These are phyloP conservation scores for Dryomyza anilis DNA, from an alignment of 2,888 invertebrate genomes.

Conservation along the genomic window DNA sequence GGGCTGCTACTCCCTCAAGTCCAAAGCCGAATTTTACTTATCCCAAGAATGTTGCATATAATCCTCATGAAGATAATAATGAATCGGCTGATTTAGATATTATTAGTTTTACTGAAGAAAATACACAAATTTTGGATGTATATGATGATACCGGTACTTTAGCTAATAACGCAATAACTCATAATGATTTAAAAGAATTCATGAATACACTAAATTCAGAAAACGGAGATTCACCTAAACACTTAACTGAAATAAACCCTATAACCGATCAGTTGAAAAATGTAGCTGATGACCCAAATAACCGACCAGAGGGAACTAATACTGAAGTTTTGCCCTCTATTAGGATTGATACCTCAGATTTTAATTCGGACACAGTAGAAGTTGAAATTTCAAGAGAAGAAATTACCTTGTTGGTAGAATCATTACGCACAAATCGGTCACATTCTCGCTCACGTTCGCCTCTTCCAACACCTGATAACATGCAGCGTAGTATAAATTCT, in stretches of 20 bases:
- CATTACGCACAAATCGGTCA: slow-evolving; percentile 4
- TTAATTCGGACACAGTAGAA: neutral
- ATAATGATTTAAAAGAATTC: slow-evolving; percentile 43
- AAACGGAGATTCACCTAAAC: neutral
- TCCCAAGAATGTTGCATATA: slow-evolving; percentile 48
- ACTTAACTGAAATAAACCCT: neutral
- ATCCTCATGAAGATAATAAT: slow-evolving; percentile 29
- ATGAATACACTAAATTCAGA: slow-evolving; percentile 33
- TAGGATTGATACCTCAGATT: neutral
- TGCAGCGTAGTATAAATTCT: slow-evolving; percentile 38
- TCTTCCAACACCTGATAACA: slow-evolving; percentile 36
- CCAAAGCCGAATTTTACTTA: slow-evolving; percentile 21
- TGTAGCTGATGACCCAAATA: slow-evolving; percentile 44
- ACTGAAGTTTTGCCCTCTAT: neutral
- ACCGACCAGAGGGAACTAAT: neutral
- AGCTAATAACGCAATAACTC: slow-evolving; percentile 37
- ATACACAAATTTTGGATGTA: slow-evolving; percentile 38
- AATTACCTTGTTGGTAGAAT: slow-evolving; percentile 23
- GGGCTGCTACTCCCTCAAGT: slow-evolving; percentile 37
- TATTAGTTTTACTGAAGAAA: neutral
- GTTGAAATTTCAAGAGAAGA: neutral
- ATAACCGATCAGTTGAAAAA: slow-evolving; percentile 32
- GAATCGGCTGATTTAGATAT: neutral
- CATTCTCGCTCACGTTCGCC: slow-evolving; percentile 39
- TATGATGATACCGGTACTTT: slow-evolving; percentile 45